phyloP scores from a whole-genome alignment of 2,888 invertebrate species.

The Trichopoda pennipes region DNA sequence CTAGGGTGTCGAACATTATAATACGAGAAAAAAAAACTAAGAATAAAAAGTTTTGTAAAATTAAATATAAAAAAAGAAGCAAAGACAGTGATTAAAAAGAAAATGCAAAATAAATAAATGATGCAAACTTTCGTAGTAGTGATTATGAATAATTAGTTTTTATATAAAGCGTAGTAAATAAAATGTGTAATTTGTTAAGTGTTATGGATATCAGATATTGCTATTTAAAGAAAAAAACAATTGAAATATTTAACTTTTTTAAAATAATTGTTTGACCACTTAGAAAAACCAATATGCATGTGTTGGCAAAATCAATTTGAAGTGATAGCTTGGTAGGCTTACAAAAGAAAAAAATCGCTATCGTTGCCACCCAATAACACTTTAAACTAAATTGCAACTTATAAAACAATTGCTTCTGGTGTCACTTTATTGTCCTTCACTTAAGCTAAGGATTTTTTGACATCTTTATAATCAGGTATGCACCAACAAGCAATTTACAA shows the following conservation, averaged over 20 bases:
- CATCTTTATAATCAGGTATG: no score
- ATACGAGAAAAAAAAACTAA: conserved; percentile 34
- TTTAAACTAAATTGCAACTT: conserved; percentile 23
- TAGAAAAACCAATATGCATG: background rate
- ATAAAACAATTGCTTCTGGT: background rate
- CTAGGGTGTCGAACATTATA: conserved; percentile 42
- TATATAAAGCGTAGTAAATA: conserved; percentile 27
- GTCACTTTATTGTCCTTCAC: no score
- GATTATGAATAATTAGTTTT: conserved; percentile 30
- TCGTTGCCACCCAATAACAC: conserved; percentile 48
- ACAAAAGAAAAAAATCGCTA: conserved; percentile 8
- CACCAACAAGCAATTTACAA: no score
- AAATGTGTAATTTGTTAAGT: background rate
- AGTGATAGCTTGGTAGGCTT: conserved; percentile 31
- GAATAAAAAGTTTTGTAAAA: conserved; percentile 2
- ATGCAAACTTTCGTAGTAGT: conserved; percentile 1
- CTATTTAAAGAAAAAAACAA: conserved; percentile 51
- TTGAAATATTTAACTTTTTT: conserved; percentile 10
- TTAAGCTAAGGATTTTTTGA: no score
- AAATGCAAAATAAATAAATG: conserved; percentile 27
- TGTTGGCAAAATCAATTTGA: conserved; percentile 56
- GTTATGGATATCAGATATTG: background rate
- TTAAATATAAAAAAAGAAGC: conserved; percentile 16
- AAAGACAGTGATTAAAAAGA: conserved; percentile 13
- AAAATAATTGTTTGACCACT: conserved; percentile 7